Base-by-base conservation (phyloP, 2,797 vertebrate species). In the Masticophis lateralis region DNA sequence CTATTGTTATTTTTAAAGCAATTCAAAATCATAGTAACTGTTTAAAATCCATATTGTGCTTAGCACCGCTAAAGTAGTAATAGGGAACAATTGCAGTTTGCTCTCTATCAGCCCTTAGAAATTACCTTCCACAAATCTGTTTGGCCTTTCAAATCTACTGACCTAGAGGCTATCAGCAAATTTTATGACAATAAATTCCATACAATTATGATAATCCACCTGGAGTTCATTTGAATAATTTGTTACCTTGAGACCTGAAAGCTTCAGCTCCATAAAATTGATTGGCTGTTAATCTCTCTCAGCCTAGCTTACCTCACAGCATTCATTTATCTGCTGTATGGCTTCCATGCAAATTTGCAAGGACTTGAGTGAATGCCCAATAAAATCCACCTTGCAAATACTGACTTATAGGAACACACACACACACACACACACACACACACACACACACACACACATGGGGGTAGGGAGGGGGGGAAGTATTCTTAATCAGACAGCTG, bases 381-480 rank as follows among this genome's bases (percentile, higher is more conserved):
- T 47, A 83, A 47, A 83, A 83, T 43, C 43, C 20, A 25, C 4
- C 74, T 83, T 83, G 37, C 74, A 83, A 83, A 47, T 47, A 20
- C 43, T 83, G 37, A 47, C 3, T 83, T 83, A 47, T 43, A 83
- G 20, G 10, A 22, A 22, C 18, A 4, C 32, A 79, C 16, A 37
- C 32, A 8, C 32, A 37, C 32, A 79, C 69, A 43, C 69, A 79
- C 32, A 22, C 32, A 79, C 63, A 66, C 61, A 66, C 63, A 63
- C 27, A 27, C 25, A 61, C 25, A 0, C n/a, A n/a, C n/a, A n/a
- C n/a, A n/a, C n/a, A n/a, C n/a, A n/a, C n/a, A n/a, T n/a, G n/a
- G n/a, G 0, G 57, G 2, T 20, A 2, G 57, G 0, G 2, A 3
- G 55, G 13, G 53, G 13, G 53, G 2, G 12, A 12, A 2, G 53